Evolutionary conservation across 1,140 invertebrate species (phyloP).

Genomic region (Myzus persicae): DNA sequence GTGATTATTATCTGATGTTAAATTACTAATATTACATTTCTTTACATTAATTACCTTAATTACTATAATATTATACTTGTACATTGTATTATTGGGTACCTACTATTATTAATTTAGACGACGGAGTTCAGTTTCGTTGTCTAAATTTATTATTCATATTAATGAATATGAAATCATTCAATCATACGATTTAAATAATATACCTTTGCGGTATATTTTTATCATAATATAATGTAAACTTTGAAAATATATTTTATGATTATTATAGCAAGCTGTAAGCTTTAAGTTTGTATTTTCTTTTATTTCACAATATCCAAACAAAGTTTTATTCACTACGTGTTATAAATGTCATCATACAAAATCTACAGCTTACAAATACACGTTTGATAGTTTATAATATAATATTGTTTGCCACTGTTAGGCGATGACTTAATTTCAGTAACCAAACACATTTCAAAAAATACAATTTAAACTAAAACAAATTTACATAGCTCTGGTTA

Average conservation of each 20-base stretch:
- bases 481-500: neutral
- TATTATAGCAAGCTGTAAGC: neutral
- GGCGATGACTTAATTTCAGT: neutral
- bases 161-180: neutral
- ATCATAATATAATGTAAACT: neutral
- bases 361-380: neutral
- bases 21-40: too few relatives aligned
- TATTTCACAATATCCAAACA: neutral
- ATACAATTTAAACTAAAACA: neutral
- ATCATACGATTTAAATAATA: neutral
- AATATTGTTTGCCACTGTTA: slow-evolving; percentile 29
- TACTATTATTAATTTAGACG: too few relatives aligned
- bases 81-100: too few relatives aligned
- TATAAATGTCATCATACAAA: neutral
- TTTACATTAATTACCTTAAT: too few relatives aligned
- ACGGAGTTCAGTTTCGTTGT: too few relatives aligned
- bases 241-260: neutral
- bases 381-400: neutral
- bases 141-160: too few relatives aligned
- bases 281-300: neutral
- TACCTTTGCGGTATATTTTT: neutral
- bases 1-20: too few relatives aligned
- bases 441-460: slow-evolving; percentile 2
- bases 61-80: too few relatives aligned
- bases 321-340: slow-evolving; percentile 4